Conservation (phyloP, 2,113 vertebrate genomes). For the Atrichornis clamosus region DNA sequence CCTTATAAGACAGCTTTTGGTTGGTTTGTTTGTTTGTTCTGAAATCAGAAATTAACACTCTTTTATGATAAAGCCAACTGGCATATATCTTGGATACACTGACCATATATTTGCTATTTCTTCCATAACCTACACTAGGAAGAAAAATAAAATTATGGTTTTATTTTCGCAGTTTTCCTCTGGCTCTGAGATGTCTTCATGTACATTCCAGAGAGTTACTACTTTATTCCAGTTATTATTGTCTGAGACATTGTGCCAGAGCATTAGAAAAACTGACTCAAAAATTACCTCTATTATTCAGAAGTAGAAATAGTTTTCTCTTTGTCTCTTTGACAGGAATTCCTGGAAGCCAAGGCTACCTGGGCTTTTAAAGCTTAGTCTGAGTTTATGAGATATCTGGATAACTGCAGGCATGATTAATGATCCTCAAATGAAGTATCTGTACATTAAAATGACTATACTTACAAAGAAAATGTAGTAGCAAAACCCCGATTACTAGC, state of each 20-base stretch:
- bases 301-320: neutral
- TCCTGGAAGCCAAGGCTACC: neutral
- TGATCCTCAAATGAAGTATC: neutral
- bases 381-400: neutral
- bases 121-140: neutral
- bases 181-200: slow-evolving; percentile 26
- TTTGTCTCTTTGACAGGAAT: neutral
- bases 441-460: neutral
- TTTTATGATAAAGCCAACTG: neutral
- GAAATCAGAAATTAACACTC: neutral
- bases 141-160: slow-evolving; percentile 8
- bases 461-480: neutral
- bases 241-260: neutral
- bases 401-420: neutral
- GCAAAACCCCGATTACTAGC: neutral
- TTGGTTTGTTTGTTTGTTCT: neutral
- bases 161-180: slow-evolving; percentile 13
- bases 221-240: slow-evolving; percentile 9
- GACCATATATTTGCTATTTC: neutral
- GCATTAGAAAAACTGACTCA: slow-evolving; percentile 15
- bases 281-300: slow-evolving; percentile 4
- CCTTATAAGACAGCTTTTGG: neutral
- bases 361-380: neutral
- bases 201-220: slow-evolving; percentile 19
- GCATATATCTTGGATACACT: neutral